Evolutionary conservation across 2,113 vertebrate genomes (phyloP), one percentile per base, ranked within the genome.

Genomic region (Microcebus jonahi): DNA sequence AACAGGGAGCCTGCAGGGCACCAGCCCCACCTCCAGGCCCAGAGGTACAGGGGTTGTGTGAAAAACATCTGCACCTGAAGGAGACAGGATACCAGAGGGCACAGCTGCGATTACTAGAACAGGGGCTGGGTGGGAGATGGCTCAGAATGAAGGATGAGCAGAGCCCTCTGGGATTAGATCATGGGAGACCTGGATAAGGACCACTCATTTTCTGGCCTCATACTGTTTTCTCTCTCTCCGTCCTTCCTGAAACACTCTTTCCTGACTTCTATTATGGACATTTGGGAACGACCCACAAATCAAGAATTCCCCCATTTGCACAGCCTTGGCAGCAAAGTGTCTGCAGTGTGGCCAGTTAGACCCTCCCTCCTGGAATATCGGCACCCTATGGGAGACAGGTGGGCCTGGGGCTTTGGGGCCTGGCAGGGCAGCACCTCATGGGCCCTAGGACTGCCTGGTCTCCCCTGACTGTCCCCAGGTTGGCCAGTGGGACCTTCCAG

Each of bases 291-390:
- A 97, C 98, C 13, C 97, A 90, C 12, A 97, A 97, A 59, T 98
- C 98, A 21, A 57, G 55, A 57, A 57, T 57, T 57, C 55, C 18
- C 55, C 55, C 55, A 21, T 57, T 20, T 93, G 75, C 36, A 59
- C 1, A 61, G 34, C 42, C 99, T 97, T 98, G 99, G 95, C 98
- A 99, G 91, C 98, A 98, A 42, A 99, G 98, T 97, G 98, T 98
- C 0, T 94, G 98, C 61, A 90, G 98, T 42, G 97, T 98, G 34
- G 88, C 98, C 50, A 97, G 98, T 0, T 97, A 98, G 31, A 98
- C 59, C 98, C 99, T 20, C 99, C 99, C 0, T 97, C 98, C 88
- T 98, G 98, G 98, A 92, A 97, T 81, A 97, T 97, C 0, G 98
- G 98, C 77, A 98, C 97, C 87, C 98, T 98, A 0, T 98, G 98